A percentile compares a stretch with the other conserved stretches of the same genome.
These are phyloP conservation scores for Liasis olivaceus DNA, from an alignment of 2,797 vertebrate genomes.

Conservation along the genomic window DNA sequence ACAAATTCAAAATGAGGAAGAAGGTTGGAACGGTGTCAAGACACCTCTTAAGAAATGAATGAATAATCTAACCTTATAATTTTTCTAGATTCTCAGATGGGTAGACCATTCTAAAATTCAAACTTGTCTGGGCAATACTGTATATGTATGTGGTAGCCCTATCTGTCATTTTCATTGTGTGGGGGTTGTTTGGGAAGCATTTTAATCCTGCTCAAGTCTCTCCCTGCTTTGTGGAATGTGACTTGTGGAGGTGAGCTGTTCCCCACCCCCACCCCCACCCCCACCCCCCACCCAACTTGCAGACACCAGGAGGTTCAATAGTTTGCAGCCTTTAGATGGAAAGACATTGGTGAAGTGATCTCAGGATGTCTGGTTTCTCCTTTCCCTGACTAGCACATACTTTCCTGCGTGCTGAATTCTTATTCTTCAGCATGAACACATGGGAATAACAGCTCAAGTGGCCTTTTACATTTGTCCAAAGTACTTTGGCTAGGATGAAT, in stretches of 20 bases:
- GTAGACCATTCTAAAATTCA: not conserved
- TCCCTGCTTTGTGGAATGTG: not conserved
- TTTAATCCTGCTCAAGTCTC: not conserved
- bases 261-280: too few species aligned
- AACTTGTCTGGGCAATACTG: not conserved
- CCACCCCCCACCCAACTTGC: not conserved
- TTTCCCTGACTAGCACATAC: not conserved
- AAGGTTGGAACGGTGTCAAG: not conserved
- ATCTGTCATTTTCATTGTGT: not conserved
- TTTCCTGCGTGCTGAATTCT: not conserved
- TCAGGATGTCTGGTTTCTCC: not conserved
- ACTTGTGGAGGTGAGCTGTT: not conserved
- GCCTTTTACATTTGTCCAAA: not conserved
- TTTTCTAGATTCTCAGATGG: not conserved
- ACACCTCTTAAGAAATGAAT: not conserved
- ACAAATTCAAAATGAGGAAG: not conserved
- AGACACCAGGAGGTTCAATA: not conserved
- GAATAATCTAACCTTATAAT: not conserved
- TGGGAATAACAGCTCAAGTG: not conserved
- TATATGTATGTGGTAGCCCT: not conserved
- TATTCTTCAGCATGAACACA: not conserved
- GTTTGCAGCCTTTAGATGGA: not conserved
- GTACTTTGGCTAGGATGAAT: slow-evolving; percentile 8
- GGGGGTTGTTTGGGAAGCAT: not conserved
- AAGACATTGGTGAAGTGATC: not conserved